Evolutionary conservation across 2,797 vertebrate genomes (phyloP).

Genomic region (Schizopygopsis pylzovi): DNA sequence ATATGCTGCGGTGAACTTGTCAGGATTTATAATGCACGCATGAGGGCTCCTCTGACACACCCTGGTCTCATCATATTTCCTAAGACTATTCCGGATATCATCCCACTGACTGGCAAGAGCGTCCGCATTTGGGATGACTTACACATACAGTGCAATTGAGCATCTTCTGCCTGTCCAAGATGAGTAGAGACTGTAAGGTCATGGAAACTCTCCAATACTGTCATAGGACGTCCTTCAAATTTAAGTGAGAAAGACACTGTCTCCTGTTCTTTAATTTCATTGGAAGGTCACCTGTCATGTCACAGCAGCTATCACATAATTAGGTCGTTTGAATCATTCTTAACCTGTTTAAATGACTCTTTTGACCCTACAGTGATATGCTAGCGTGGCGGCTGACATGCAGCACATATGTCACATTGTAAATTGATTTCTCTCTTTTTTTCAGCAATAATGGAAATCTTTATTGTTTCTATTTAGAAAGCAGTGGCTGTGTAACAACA

Average conservation of each 20-base stretch:
- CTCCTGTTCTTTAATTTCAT: slow-evolving; percentile 51
- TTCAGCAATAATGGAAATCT: not conserved
- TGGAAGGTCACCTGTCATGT: slow-evolving; percentile 57
- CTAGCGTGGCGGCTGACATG: slow-evolving; percentile 26
- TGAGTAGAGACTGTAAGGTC: slow-evolving; percentile 49
- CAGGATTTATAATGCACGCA: slow-evolving; percentile 58
- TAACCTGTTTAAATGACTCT: slow-evolving; percentile 55
- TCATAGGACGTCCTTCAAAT: slow-evolving; percentile 49
- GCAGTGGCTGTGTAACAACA: too few species aligned
- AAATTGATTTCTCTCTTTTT: slow-evolving; percentile 20
- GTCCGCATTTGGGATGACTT: slow-evolving; percentile 43
- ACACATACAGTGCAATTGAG: slow-evolving; percentile 24
- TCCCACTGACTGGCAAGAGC: slow-evolving; percentile 41
- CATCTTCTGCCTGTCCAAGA: slow-evolving; percentile 35
- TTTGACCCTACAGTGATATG: slow-evolving; percentile 52
- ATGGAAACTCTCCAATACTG: slow-evolving; percentile 29
- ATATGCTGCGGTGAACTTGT: slow-evolving; percentile 57
- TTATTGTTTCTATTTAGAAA: too few species aligned
- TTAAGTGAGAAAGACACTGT: slow-evolving; percentile 53
- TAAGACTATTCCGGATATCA: slow-evolving; percentile 59
- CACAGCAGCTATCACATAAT: slow-evolving; percentile 38
- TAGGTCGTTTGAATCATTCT: slow-evolving; percentile 49
- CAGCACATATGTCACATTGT: slow-evolving; percentile 26
- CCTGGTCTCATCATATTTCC: slow-evolving; percentile 59
- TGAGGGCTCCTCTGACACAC: slow-evolving; percentile 59